phyloP scores from a whole-genome alignment of 2,797 vertebrate species.

The Chromis chromis region DNA sequence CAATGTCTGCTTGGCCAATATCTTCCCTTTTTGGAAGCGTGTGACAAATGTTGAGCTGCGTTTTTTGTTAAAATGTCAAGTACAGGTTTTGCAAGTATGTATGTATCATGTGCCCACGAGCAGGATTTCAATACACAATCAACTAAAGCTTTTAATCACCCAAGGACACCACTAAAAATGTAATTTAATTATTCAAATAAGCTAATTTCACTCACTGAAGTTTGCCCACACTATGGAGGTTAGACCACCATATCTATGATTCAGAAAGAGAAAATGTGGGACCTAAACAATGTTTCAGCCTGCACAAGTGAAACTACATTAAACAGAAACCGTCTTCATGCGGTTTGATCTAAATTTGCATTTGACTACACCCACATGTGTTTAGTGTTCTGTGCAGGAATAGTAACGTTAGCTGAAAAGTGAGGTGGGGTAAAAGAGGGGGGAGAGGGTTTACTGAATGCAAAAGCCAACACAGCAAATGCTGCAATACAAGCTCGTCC shows the following conservation, averaged over 20 bases:
- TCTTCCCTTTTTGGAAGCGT: no score
- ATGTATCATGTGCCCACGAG: no score
- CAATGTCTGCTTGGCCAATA: no score
- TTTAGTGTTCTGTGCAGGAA: neutral
- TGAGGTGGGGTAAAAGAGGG: no score
- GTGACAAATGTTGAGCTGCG: no score
- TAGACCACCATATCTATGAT: no score
- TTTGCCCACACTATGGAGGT: no score
- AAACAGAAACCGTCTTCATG: accelerated
- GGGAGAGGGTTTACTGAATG: slow-evolving; percentile 64
- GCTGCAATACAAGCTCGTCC: slow-evolving; percentile 37
- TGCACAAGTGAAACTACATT: neutral
- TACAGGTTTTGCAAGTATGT: no score
- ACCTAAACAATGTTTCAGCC: neutral
- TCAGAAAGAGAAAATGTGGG: neutral
- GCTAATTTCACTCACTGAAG: neutral
- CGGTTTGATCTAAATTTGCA: neutral
- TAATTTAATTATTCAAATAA: neutral
- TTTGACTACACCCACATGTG: neutral
- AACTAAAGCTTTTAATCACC: no score
- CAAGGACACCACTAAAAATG: neutral
- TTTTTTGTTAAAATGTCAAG: no score
- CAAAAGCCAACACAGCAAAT: slow-evolving; percentile 83
- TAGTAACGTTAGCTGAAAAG: slow-evolving; percentile 35
- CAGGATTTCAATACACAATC: no score